Base-by-base conservation (phyloP, 92 coral and sea anemone genomes). In the Epizoanthus scotinus region DNA sequence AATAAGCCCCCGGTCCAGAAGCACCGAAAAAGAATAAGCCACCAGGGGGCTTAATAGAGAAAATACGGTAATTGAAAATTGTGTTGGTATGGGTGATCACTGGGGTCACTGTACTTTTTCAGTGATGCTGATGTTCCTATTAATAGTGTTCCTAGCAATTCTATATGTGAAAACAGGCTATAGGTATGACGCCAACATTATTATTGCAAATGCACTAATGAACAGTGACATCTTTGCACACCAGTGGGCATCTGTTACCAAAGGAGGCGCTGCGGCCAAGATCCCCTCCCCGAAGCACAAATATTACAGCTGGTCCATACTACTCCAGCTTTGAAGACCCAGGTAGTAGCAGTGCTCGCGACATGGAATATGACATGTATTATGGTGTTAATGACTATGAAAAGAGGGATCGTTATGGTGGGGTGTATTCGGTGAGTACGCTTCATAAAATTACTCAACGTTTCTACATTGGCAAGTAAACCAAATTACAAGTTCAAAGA, bases 251-350 rank as follows among this genome's bases (percentile, higher is more conserved):
- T 21, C 42, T 89, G 81, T 63, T 89, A 18, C 92, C 92, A 3
- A 75, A 57, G 60, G 89, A 84, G 36, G 92, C 92, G 54, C 83
- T 89, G 31, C 71, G 75, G 4, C 87, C 87, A 15, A 83, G 87
- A 42, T 78, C 91, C 8, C 86, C 92, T 36, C 87, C 88, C 58
- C 73, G 85, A 57, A 75, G 0, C 34, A 74, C 62, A 53, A n/a
- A n/a, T n/a, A n/a, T n/a, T n/a, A 44, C 55, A 57, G 71, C 83
- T 50, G 72, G 66, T 42, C 60, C 90, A 2, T 75, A 75, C 38
- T 75, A 75, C 55, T 75, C 81, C 21, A 75, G 68, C 26, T 75
- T 75, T 59, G 81, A 75, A 8, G 24, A 75, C n/a, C 27, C 57
- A 58, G 28, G 44, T 38, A 64, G 62, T 56, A 28, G 63, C 49